Percentiles rank a stretch among this genome's conserved stretches.
These are phyloP conservation scores for Pelusios castaneus DNA, from an alignment of 2,113 vertebrate genomes.

Conservation along the genomic window DNA sequence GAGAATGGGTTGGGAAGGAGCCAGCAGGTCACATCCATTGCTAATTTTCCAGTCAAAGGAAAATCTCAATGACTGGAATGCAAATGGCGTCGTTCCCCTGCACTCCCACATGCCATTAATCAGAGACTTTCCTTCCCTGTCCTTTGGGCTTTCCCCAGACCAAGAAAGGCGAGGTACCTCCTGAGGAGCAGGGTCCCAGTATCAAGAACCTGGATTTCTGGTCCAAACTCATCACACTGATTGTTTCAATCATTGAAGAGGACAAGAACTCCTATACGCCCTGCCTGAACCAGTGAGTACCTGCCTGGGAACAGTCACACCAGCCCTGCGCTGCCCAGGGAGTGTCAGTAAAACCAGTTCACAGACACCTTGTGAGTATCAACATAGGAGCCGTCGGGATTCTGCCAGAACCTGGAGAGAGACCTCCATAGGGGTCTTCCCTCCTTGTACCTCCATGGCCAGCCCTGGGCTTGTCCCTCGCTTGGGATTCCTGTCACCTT, in stretches of 20 bases:
- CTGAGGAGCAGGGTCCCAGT: slow-evolving; percentile 97
- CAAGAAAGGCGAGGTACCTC: slow-evolving; percentile 93
- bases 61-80: neutral
- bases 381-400: neutral
- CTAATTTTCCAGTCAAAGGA: neutral
- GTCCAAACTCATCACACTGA: slow-evolving; percentile 98
- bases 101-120: neutral
- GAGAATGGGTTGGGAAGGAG: fast-evolving
- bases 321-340: fast-evolving
- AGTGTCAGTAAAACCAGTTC: fast-evolving
- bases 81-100: neutral
- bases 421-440: neutral
- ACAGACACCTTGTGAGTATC: neutral
- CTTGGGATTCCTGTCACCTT: neutral
- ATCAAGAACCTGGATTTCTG: slow-evolving; percentile 99
- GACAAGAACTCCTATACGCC: slow-evolving; percentile 99
- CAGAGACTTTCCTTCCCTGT: neutral
- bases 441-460: neutral
- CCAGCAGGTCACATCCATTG: neutral
- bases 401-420: neutral
- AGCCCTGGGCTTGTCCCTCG: neutral
- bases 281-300: slow-evolving; percentile 96
- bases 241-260: slow-evolving; percentile 98
- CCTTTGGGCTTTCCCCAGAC: slow-evolving; percentile 73
- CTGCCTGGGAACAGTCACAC: neutral